phyloP scores from a whole-genome alignment of 2,113 vertebrate species.

The Mixornis gularis region DNA sequence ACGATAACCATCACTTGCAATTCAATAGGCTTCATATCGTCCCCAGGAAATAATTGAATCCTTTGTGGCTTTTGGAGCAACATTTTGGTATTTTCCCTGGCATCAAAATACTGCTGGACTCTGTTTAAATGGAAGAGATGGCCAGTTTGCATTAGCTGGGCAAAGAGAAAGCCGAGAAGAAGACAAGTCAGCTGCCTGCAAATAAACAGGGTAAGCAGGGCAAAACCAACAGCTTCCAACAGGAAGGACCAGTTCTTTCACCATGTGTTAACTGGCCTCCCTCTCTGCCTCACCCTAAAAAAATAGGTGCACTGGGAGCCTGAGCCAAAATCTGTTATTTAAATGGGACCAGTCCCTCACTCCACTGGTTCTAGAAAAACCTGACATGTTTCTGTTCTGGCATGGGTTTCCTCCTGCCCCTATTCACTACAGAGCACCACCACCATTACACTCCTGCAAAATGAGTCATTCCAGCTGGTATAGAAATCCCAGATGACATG shows the following conservation, averaged over 20 bases:
- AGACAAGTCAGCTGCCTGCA: not conserved
- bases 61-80: slow-evolving; percentile 44
- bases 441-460: not conserved
- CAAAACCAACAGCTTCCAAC: not conserved
- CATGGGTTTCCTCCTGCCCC: not conserved
- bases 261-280: not conserved
- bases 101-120: slow-evolving; percentile 23
- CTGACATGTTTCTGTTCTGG: not conserved
- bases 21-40: slow-evolving; percentile 50
- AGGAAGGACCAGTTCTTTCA: not conserved
- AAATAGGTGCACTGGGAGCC: not conserved
- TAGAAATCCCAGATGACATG: not conserved
- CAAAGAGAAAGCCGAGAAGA: not conserved
- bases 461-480: not conserved
- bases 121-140: slow-evolving; percentile 34
- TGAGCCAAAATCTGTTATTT: not conserved
- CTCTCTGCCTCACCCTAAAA: not conserved
- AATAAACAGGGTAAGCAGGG: not conserved
- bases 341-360: not conserved
- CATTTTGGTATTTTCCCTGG: slow-evolving; percentile 42
- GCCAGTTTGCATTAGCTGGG: not conserved
- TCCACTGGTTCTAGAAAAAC: not conserved
- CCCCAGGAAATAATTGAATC: slow-evolving; percentile 48
- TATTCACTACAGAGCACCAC: not conserved
- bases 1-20: slow-evolving; percentile 47